Conservation (phyloP, 2,888 invertebrate species). For the Xanthorhoe spadicearia region DNA sequence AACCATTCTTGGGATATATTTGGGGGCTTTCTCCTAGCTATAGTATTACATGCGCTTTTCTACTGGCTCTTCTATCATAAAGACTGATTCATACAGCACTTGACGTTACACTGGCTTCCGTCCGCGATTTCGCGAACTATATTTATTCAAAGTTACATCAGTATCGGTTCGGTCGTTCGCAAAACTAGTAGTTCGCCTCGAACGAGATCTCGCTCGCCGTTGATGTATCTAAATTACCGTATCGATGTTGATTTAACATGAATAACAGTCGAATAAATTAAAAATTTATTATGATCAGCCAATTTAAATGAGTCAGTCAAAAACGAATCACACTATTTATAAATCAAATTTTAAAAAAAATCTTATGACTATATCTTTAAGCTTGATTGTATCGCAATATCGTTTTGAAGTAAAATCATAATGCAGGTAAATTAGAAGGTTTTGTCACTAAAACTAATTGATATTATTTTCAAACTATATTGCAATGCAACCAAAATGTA, state of each 20-base stretch:
- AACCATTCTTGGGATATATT: slow-evolving; percentile 72
- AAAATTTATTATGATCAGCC: neutral
- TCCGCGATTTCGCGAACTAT: neutral
- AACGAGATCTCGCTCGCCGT: no score
- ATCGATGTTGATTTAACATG: no score
- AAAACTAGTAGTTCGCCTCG: no score
- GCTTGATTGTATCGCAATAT: slow-evolving; percentile 1
- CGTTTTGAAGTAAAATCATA: neutral
- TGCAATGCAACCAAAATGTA: neutral
- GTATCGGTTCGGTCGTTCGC: no score
- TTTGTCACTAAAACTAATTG: no score
- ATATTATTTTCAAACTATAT: neutral
- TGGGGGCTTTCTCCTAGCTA: slow-evolving; percentile 70
- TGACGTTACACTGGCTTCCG: neutral
- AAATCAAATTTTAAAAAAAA: slow-evolving; percentile 19
- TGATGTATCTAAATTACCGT: no score
- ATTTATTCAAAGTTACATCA: no score
- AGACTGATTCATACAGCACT: slow-evolving; percentile 56
- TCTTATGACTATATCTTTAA: slow-evolving; percentile 27
- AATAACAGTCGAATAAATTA: no score
- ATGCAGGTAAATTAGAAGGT: no score
- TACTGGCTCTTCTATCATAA: slow-evolving; percentile 74
- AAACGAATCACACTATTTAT: slow-evolving; percentile 8
- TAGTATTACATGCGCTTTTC: slow-evolving; percentile 70
- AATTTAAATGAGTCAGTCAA: slow-evolving; percentile 1